Conservation (phyloP, 2,888 invertebrate genomes). For the Criorhina ranunculi region DNA sequence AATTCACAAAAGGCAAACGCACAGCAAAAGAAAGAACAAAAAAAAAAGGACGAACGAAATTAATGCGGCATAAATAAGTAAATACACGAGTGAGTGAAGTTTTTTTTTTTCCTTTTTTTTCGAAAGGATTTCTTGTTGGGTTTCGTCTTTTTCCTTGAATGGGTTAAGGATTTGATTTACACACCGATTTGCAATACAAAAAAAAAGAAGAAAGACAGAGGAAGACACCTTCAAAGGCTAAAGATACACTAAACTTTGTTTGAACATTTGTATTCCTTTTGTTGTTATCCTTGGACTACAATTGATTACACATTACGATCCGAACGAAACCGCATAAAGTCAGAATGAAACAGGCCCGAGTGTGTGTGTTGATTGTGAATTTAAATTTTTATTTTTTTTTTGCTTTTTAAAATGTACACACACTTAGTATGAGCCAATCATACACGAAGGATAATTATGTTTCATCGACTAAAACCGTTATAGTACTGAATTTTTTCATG, state of each 20-base stretch:
- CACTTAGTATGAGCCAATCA: conserved; percentile 4
- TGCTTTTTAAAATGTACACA: background rate
- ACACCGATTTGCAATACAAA: background rate
- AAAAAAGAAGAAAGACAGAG: background rate
- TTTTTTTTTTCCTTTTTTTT: conserved; percentile 24
- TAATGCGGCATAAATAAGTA: conserved; percentile 74
- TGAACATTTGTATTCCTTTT: background rate
- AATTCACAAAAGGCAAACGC: conserved; percentile 5
- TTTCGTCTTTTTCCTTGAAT: conserved; percentile 6
- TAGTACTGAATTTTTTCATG: conserved; percentile 74
- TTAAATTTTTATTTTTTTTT: conserved; percentile 27
- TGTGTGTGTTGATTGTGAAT: background rate
- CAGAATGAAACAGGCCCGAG: conserved; percentile 14
- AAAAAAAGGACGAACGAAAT: conserved; percentile 34
- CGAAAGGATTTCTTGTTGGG: conserved; percentile 45
- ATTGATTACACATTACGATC: conserved; percentile 3
- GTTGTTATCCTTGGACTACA: conserved; percentile 9
- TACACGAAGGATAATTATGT: conserved; percentile 67
- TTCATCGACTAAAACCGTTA: conserved; percentile 72
- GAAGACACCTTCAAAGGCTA: background rate
- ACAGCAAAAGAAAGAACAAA: background rate
- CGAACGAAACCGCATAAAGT: conserved; percentile 28
- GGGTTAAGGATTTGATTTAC: conserved; percentile 16
- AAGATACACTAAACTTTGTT: background rate
- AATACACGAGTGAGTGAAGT: conserved; percentile 49